Conservation (phyloP, 2,888 invertebrate species). For the Carpatolechia fugitivella region DNA sequence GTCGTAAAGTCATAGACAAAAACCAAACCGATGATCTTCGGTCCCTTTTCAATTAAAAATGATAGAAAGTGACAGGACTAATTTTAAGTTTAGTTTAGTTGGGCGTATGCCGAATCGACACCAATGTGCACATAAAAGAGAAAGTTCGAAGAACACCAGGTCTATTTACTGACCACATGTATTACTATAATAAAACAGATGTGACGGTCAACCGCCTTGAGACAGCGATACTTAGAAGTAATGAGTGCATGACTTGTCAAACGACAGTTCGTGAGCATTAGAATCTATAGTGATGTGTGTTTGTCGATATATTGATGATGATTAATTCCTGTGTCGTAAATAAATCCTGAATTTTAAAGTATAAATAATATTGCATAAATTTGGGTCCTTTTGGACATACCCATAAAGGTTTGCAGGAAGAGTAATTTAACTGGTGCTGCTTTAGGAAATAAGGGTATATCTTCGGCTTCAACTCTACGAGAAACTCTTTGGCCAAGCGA, state of each 20-base stretch:
- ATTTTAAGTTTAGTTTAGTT: too few species aligned
- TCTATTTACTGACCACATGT: neutral
- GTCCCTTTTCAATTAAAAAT: too few species aligned
- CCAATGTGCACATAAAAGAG: neutral
- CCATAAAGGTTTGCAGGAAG: too few species aligned
- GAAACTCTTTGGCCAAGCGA: too few species aligned
- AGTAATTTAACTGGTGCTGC: too few species aligned
- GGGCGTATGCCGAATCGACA: too few species aligned
- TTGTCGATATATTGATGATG: slow-evolving; percentile 15
- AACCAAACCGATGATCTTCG: neutral
- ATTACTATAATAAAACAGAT: slow-evolving; percentile 16
- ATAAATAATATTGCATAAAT: too few species aligned
- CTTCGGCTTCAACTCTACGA: too few species aligned
- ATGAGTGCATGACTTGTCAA: slow-evolving; percentile 51
- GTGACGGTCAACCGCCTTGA: slow-evolving; percentile 19
- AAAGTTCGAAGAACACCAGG: neutral
- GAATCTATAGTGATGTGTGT: slow-evolving; percentile 34
- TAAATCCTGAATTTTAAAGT: too few species aligned
- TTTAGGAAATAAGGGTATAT: too few species aligned
- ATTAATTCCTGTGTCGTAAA: neutral
- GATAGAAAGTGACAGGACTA: too few species aligned
- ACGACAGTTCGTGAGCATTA: slow-evolving; percentile 44
- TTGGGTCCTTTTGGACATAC: too few species aligned
- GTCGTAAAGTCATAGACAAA: neutral
- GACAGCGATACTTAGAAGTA: slow-evolving; percentile 26